Conservation (phyloP, 1,140 invertebrate genomes). For the Meloidogyne floridensis region DNA sequence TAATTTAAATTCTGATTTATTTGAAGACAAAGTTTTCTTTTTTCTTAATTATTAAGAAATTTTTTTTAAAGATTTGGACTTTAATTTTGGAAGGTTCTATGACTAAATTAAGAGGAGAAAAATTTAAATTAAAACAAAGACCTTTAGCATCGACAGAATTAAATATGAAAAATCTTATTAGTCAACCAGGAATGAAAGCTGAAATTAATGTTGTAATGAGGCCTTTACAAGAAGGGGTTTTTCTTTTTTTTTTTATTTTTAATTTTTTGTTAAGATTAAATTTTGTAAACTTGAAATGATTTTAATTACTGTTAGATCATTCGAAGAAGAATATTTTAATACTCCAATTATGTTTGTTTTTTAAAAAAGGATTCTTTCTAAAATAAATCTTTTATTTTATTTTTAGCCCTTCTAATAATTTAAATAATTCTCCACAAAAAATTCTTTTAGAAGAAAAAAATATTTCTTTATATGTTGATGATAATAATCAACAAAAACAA, state of each 20-base stretch:
- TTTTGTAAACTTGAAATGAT: neutral
- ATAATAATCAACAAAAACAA: no score
- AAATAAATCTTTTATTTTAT: no score
- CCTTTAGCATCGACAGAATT: conserved; percentile 15
- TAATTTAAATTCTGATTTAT: neutral
- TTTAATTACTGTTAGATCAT: neutral
- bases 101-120: conserved; percentile 5
- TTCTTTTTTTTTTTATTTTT: neutral
- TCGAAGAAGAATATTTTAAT: neutral
- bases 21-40: conserved; percentile 11
- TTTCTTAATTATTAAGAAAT: neutral
- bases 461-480: no score
- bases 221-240: conserved; percentile 18
- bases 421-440: no score
- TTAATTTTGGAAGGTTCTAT: conserved; percentile 17
- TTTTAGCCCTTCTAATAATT: no score
- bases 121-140: neutral
- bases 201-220: conserved; percentile 14
- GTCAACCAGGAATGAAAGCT: conserved; percentile 4
- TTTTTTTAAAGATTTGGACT: conserved; percentile 9
- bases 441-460: no score
- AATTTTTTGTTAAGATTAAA: neutral
- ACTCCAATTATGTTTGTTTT: neutral
- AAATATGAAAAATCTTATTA: conserved; percentile 3
- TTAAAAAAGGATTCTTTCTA: neutral